Evolutionary conservation across 2,888 invertebrate species (phyloP), one percentile per base, ranked within the genome.

Genomic region (Meliscaeva auricollis): DNA sequence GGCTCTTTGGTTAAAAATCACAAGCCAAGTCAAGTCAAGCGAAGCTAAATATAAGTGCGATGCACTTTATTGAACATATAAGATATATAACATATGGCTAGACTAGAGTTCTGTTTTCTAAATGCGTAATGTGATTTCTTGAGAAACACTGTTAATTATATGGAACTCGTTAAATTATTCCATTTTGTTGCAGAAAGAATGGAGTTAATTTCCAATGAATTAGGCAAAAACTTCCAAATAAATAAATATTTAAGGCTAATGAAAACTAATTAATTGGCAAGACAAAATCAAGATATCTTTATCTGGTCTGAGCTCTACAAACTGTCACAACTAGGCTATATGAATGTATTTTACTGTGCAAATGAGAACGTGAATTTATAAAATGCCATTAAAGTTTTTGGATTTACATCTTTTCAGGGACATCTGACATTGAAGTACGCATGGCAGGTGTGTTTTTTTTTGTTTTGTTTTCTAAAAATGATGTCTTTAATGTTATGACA

Each of bases 131-230:
- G 30, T 44, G 38, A 15, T 46, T 46, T 64, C 64, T 46, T 46
- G 17, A 46, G 46, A 64, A 46, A 46, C 4, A 11, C 44, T 64
- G 15, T 13, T 64, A 64, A 64, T 64, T 64, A 64, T 46, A 46
- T 64, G 46, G 64, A 30, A 46, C 17, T 17, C 17, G 4, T 2
- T 64, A 30, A 46, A 64, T 46, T 64, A 64, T 64, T 64, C 64
- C 30, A 64, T 26, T 38, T 58, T 58, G 7, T n/a, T n/a, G n/a
- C n/a, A n/a, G n/a, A n/a, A n/a, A n/a, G n/a, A n/a, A n/a, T 22
- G 9, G 44, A 62, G 62, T 62, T n/a, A 44, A 44, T 9, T 62
- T 62, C 62, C 62, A 62, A 26, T 30, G 62, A 62, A 62, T 62
- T 62, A 30, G 62, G 44, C 17, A 44, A 62, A 62, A 62, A 62